These are phyloP conservation scores for Parotocinclus haroldoi DNA, from an alignment of 2,797 vertebrate genomes.

Conservation along the genomic window DNA sequence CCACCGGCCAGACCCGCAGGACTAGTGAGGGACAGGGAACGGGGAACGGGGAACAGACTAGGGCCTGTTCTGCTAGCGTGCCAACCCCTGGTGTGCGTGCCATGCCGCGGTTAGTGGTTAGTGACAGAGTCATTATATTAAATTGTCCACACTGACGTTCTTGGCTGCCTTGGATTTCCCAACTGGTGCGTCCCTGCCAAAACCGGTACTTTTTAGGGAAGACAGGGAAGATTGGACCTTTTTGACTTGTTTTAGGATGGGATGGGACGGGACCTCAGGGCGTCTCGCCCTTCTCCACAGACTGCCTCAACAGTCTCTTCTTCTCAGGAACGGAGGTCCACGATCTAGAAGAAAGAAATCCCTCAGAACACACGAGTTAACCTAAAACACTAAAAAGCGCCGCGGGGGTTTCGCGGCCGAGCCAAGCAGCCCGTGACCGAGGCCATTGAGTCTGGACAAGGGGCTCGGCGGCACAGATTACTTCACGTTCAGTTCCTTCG, in stretches of 20 bases:
- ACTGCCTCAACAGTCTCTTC: too few relatives aligned
- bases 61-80: neutral
- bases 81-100: neutral
- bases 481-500: neutral
- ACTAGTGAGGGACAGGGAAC: neutral
- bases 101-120: slow-evolving; percentile 24
- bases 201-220: too few relatives aligned
- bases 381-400: neutral
- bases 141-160: slow-evolving; percentile 3
- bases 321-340: neutral
- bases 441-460: neutral
- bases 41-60: neutral
- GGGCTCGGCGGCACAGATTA: neutral
- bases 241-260: too few relatives aligned
- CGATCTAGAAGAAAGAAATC: neutral
- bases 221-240: too few relatives aligned
- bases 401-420: neutral
- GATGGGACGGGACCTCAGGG: too few relatives aligned
- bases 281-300: too few relatives aligned
- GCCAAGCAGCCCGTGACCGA: neutral
- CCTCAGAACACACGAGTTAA: neutral
- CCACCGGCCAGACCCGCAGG: slow-evolving; percentile 22
- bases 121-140: slow-evolving; percentile 5
- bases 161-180: neutral
- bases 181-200: neutral